Evolutionary conservation across 1,140 invertebrate species (phyloP).

Genomic region (Portunus trituberculatus): DNA sequence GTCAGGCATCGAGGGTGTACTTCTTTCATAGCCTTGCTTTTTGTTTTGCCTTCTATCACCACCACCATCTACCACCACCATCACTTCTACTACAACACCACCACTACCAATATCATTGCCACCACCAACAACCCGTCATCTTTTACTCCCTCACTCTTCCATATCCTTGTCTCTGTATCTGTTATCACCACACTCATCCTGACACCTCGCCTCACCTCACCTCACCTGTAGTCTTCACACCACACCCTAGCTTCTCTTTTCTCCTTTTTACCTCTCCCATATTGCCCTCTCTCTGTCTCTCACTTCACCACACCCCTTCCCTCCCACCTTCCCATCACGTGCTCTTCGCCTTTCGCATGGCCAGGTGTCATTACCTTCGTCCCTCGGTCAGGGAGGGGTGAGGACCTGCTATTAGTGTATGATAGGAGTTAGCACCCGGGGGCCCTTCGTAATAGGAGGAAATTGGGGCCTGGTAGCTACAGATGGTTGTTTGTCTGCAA

Average conservation of each 20-base stretch:
- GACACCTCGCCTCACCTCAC: background rate
- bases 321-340: background rate
- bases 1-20: background rate
- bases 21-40: background rate
- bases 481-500: background rate
- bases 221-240: background rate
- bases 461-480: conserved; percentile 10
- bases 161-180: background rate
- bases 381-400: background rate
- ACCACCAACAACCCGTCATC: background rate
- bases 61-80: background rate
- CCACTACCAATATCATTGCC: background rate
- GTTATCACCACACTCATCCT: background rate
- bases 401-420: background rate
- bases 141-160: background rate
- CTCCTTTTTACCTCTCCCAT: too few species aligned
- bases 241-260: background rate
- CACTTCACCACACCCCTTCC: background rate
- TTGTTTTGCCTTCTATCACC: background rate
- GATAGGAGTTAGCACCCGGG: background rate
- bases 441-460: background rate
- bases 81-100: background rate
- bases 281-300: background rate
- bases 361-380: background rate
- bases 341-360: background rate